phyloP scores from a whole-genome alignment of 37 sponge, comb jelly and placozoan genomes.

The Spongilla lacustris region DNA sequence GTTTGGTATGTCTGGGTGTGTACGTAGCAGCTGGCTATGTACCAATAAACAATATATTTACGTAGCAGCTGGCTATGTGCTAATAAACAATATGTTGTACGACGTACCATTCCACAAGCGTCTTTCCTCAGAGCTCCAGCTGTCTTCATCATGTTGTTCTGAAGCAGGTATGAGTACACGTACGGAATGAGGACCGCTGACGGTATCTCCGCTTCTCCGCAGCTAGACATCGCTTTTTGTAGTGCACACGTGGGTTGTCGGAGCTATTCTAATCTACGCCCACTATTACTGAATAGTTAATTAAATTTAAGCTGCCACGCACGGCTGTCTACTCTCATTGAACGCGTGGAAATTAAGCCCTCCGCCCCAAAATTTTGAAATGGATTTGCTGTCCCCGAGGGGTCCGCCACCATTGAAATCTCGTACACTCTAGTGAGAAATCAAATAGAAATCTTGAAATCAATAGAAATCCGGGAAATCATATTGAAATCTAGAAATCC shows the following conservation, averaged over 20 bases:
- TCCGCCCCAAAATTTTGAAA: no score
- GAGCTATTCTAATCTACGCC: background rate
- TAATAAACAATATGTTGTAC: background rate
- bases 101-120: background rate
- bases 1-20: no score
- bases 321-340: no score
- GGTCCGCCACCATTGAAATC: no score
- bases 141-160: background rate
- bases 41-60: background rate
- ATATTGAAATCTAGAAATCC: no score
- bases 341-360: no score
- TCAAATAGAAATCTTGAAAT: no score
- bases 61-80: background rate
- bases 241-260: background rate
- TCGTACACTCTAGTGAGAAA: no score
- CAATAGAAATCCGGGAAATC: no score
- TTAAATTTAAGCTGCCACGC: no score
- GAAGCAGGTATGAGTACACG: background rate
- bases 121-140: background rate
- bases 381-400: no score
- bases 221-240: background rate
- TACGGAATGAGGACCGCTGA: background rate
- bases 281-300: no score
- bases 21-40: background rate
- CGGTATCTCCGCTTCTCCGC: background rate